Conservation (phyloP, 2,113 vertebrate genomes). For the Thymallus thymallus region DNA sequence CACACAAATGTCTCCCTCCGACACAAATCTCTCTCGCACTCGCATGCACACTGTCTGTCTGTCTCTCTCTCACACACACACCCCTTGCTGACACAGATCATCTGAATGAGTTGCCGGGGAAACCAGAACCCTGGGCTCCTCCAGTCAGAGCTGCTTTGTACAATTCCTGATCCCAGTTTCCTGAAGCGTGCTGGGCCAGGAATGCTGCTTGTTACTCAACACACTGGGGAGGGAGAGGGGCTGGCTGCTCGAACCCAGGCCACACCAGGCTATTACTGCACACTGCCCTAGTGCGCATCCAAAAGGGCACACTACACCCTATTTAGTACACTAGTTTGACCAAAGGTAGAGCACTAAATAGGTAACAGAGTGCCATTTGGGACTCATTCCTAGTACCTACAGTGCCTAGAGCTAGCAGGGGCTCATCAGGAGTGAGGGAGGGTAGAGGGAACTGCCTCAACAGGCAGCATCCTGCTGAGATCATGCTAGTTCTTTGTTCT, state of each 20-base stretch:
- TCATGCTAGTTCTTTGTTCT: too few species aligned
- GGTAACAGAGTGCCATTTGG: slow-evolving; percentile 3
- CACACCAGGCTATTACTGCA: too few species aligned
- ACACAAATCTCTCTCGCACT: slow-evolving; percentile 6
- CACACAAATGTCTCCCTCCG: too few species aligned
- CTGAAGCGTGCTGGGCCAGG: slow-evolving; percentile 60
- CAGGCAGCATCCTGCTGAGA: background rate
- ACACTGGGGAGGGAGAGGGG: background rate
- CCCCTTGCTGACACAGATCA: slow-evolving; percentile 44
- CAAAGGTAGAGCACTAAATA: background rate
- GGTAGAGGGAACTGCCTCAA: background rate
- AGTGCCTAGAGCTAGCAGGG: slow-evolving; percentile 15
- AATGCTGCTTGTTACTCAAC: slow-evolving; percentile 66
- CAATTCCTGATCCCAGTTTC: slow-evolving; percentile 59
- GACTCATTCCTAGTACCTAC: background rate
- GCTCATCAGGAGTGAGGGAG: slow-evolving; percentile 4
- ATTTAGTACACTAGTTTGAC: too few species aligned
- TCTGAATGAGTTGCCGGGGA: slow-evolving; percentile 64
- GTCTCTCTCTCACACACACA: background rate
- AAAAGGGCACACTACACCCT: background rate
- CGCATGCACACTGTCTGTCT: slow-evolving; percentile 8
- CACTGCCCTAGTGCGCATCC: background rate
- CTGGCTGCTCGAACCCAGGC: too few species aligned
- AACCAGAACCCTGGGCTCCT: slow-evolving; percentile 62
- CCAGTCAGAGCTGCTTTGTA: slow-evolving; percentile 44